Percentiles rank a stretch among this genome's conserved stretches.
Evolutionary conservation across 2,888 invertebrate genomes (phyloP).

Genomic region (Andrena marginata): DNA sequence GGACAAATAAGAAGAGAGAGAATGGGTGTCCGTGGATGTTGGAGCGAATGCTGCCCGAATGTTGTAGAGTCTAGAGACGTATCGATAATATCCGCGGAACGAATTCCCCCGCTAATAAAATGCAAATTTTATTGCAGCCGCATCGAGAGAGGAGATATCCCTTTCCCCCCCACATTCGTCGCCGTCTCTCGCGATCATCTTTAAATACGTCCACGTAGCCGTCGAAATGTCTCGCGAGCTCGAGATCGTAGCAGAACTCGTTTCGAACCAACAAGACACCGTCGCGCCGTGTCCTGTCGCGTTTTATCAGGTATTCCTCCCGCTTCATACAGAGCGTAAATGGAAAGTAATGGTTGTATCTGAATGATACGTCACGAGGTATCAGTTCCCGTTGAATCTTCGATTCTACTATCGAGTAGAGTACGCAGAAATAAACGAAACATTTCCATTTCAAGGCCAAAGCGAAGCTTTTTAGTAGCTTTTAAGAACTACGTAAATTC

Average conservation of each 20-base stretch:
- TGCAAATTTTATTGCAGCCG: conserved; percentile 43
- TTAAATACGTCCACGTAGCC: conserved; percentile 35
- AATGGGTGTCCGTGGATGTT: conserved; percentile 18
- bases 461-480: no score
- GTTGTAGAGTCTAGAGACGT: conserved; percentile 2
- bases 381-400: no score
- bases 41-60: conserved; percentile 11
- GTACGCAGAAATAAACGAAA: no score
- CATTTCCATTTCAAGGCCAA: no score
- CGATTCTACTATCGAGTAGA: no score
- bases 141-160: conserved; percentile 22
- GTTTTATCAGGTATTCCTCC: conserved; percentile 3
- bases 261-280: conserved; percentile 29
- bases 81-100: conserved; percentile 28
- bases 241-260: conserved; percentile 23
- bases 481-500: not conserved
- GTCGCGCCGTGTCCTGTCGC: conserved; percentile 9
- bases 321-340: not conserved
- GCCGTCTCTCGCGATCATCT: conserved; percentile 24
- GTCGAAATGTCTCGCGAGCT: conserved; percentile 40
- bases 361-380: no score
- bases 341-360: not conserved
- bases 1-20: conserved; percentile 1
- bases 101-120: conserved; percentile 38
- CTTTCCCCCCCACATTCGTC: conserved; percentile 35